These are phyloP conservation scores for Sparus aurata DNA, from an alignment of 2,797 vertebrate species.

Conservation along the genomic window DNA sequence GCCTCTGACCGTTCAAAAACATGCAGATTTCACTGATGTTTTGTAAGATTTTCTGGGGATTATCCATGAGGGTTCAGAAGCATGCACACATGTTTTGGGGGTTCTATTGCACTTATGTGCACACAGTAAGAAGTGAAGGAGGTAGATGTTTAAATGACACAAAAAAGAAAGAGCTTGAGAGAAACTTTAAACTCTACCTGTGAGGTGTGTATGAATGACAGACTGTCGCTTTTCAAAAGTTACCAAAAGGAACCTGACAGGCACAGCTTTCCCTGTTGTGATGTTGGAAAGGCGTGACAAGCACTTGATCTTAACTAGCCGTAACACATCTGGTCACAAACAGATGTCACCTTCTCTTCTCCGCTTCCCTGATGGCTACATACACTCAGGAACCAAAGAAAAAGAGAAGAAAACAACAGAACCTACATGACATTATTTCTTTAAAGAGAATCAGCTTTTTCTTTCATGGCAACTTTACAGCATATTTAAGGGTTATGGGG, in stretches of 20 bases:
- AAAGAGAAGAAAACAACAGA: no score
- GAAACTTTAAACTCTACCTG: background rate
- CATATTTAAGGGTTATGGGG: background rate
- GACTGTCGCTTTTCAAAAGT: background rate
- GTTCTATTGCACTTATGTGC: background rate
- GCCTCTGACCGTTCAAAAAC: background rate
- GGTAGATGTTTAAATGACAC: background rate
- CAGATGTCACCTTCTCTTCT: no score
- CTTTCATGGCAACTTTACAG: no score
- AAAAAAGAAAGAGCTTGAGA: background rate
- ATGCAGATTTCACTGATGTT: background rate
- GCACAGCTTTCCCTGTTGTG: background rate
- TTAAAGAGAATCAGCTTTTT: no score
- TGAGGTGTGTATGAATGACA: background rate
- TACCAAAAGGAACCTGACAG: no score
- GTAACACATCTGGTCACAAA: background rate
- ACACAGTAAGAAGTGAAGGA: background rate
- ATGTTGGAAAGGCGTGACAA: background rate
- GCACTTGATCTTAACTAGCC: background rate
- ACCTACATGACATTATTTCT: no score
- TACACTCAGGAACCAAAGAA: no score
- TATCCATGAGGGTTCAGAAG: background rate
- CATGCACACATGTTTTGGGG: no score
- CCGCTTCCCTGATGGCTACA: no score
- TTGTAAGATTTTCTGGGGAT: constrained; percentile 1